Base-by-base conservation (phyloP, 2,113 vertebrate species). In the Apteryx owenii region DNA sequence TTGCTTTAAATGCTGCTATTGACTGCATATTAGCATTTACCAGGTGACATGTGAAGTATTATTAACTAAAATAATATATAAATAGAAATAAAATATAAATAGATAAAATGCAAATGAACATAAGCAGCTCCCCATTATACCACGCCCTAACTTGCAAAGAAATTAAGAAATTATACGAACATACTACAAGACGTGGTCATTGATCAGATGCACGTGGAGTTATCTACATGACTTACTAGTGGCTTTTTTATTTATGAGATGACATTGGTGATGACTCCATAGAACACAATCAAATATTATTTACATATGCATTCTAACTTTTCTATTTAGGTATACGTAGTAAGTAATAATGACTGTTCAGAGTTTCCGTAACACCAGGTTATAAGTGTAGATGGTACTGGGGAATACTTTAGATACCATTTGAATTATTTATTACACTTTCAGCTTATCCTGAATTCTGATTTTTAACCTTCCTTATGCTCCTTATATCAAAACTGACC, bases 51-150 rank as follows among this genome's bases (percentile, higher is more conserved):
- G 13, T 44, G 73, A 61, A 56, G 6, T 58, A 12, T 9, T 62
- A n/a, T 21, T 36, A 62, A 66, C 8, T 28, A 40, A 78, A 87
- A 1, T 31, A 56, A 31, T 58, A 58, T 18, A 58, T 58, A 58
- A 58, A 31, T 58, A 18, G 29, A 58, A 58, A 58, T 58, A 58
- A 58, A 58, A 58, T 58, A 31, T 58, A 78, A 87, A 1, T 25
- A 79, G 51, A 36, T 1, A 50, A 1, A n/a, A 16, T 71, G 23
- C 56, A 75, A 33, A 40, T 3, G 26, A 2, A 2, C 15, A 0
- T 28, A 92, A 69, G 23, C 23, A 69, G 8, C 17, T 58, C 21
- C 17, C 16, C n/a, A 44, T 26, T 38, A 58, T 4, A 33, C 8
- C 38, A 69, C 1, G 10, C 29, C 9, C 19, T 13, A 68, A 89